Conservation (phyloP, 1,140 invertebrate genomes). For the Trigoniulus corallinus region DNA sequence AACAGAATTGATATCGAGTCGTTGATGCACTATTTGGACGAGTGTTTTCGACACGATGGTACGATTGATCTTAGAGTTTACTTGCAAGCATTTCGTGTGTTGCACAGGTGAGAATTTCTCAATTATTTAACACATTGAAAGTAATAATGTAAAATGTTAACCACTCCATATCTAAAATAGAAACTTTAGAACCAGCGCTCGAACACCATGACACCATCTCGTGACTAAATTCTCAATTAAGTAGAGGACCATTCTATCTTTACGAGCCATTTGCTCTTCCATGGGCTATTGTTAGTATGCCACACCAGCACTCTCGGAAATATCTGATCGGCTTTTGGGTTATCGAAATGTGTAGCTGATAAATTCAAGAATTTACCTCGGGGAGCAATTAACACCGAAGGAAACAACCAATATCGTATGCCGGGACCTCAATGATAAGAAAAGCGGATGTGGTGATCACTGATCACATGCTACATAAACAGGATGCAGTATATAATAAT, state of each 20-base stretch:
- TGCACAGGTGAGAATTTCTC: not conserved
- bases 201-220: not conserved
- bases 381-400: no score
- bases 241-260: not conserved
- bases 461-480: no score
- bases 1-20: not conserved
- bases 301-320: no score
- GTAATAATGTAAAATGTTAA: not conserved
- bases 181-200: not conserved
- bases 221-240: not conserved
- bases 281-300: no score
- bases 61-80: not conserved
- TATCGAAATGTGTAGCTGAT: no score
- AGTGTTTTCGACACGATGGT: not conserved
- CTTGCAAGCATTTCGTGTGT: not conserved
- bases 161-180: not conserved
- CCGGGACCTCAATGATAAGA: no score
- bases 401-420: no score
- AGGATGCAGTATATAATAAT: no score
- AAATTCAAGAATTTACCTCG: no score
- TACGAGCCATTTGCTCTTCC: not conserved
- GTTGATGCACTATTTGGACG: not conserved
- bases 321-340: no score
- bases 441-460: no score
- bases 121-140: not conserved